These are phyloP conservation scores for Gulo gulo DNA, from an alignment of 2,113 vertebrate genomes.

Conservation along the genomic window DNA sequence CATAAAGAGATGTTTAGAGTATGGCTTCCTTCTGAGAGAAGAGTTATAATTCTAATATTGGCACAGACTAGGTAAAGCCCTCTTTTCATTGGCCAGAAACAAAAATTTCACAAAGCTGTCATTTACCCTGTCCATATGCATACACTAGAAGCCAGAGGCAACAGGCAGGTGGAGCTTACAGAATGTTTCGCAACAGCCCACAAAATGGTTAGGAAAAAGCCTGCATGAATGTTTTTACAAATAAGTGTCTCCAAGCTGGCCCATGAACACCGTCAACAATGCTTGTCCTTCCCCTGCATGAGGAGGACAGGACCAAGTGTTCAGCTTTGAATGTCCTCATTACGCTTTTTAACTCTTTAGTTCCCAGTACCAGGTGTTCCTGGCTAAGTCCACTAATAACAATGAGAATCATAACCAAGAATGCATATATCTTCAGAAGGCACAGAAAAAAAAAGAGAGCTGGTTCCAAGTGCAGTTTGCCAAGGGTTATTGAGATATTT, in stretches of 20 bases:
- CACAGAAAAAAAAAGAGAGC: background rate
- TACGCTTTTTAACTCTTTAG: background rate
- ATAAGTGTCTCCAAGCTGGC: background rate
- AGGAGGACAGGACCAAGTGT: background rate
- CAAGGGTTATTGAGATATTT: background rate
- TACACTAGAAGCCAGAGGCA: background rate
- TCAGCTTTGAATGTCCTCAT: background rate
- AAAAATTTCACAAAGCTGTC: background rate
- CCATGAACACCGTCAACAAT: background rate
- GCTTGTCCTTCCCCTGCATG: background rate
- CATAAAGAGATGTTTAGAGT: background rate
- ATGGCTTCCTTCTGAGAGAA: background rate
- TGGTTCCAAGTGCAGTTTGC: background rate
- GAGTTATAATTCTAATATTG: background rate
- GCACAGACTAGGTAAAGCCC: background rate
- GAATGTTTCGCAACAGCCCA: background rate
- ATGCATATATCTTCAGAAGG: background rate
- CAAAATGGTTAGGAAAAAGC: background rate
- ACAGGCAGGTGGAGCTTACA: background rate
- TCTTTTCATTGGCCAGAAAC: background rate
- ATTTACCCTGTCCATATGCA: background rate
- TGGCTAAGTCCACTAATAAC: background rate
- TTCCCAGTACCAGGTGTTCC: background rate
- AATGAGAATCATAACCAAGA: background rate
- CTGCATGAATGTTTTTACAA: background rate